Evolutionary conservation across 2,888 invertebrate species (phyloP), one percentile per base, ranked within the genome.

Genomic region (Byasa hedistus): DNA sequence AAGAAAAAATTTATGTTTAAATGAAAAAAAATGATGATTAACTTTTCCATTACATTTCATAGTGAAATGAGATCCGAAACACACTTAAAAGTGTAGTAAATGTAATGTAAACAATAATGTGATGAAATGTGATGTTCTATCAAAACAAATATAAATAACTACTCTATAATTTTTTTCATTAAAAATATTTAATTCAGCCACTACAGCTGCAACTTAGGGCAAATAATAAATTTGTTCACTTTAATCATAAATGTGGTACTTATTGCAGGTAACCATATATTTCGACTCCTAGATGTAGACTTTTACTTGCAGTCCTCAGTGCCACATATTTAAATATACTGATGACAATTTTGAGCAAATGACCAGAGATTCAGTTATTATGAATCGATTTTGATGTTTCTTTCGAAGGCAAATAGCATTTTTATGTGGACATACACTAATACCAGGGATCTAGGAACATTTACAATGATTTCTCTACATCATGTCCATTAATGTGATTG

Each of bases 371-470:
- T 44, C 54, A 59, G 55, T 3, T 8, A 32, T 55, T 32, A 15
- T 48, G 44, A 59, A 36, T 55, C 44, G 58, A 62, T 66, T 63
- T 59, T 51, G 63, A 63, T 56, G 59, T 63, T 36, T 60, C 59
- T 59, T 59, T 58, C 27, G 8, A 61, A 24, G 27, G 59, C 39
- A 63, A 52, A 44, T 27, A 60, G 23, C 23, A 60, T 8, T 54
- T 57, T 60, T 62, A 57, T 51, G 17, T 5, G 32, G 55, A 68
- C 39, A 68, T 57, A 32, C n/a, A 73, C 69, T 63, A 83, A 82
- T 79, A 84, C 77, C 64, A 66, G 81, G 70, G 75, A 81, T 72
- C 84, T 87, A 88, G 84, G 86, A 88, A 89, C 86, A 83, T 83
- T 74, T 73, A 83, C 75, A 83, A 80, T 79, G 78, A 78, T 71